Conservation (phyloP, 2,888 invertebrate genomes). For the Elegia similella region DNA sequence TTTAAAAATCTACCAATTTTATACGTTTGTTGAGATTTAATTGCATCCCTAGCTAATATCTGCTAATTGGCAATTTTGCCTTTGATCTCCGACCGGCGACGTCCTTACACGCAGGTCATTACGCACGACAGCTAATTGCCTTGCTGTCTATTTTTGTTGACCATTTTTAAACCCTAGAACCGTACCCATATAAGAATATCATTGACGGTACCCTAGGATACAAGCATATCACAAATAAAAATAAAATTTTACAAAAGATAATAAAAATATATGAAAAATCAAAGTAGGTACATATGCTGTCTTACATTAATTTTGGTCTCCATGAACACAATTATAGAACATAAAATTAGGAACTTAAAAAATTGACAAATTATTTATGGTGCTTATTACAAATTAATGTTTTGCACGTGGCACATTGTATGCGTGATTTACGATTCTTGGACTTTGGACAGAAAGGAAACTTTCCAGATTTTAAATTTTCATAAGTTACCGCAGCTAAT, state of each 20-base stretch:
- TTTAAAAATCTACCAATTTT: no score
- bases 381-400: constrained; percentile 20
- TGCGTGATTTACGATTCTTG: constrained; percentile 20
- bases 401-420: constrained; percentile 15
- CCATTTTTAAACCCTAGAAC: constrained; percentile 13
- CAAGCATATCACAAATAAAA: no score
- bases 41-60: background rate
- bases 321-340: constrained; percentile 14
- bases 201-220: background rate
- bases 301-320: constrained; percentile 16
- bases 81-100: no score
- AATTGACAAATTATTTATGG: constrained; percentile 18
- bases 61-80: no score
- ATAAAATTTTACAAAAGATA: no score
- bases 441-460: constrained; percentile 20
- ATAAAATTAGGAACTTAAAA: constrained; percentile 2
- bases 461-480: constrained; percentile 1
- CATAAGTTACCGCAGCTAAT: background rate
- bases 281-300: no score
- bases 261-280: no score
- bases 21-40: no score
- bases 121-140: no score
- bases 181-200: constrained; percentile 15
- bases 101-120: no score
- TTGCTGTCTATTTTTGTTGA: no score